Percentiles rank a stretch among this genome's conserved stretches.
Conservation (phyloP, 2,888 invertebrate species). For the Dryocosmus kuriphilus region DNA sequence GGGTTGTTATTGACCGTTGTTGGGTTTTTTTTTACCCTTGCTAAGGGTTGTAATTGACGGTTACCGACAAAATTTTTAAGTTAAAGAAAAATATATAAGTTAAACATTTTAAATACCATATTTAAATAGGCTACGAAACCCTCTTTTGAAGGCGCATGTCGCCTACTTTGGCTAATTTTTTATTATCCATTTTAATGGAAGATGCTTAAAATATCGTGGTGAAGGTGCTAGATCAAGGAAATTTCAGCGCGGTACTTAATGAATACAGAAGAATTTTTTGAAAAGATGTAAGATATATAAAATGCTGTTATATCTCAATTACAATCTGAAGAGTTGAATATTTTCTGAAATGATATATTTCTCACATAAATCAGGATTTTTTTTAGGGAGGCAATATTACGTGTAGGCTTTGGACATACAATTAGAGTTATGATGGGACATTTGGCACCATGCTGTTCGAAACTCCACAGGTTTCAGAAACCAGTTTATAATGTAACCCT, state of each 20-base stretch:
- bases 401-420: constrained; percentile 26
- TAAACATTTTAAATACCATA: too few species aligned
- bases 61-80: too few species aligned
- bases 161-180: too few species aligned
- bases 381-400: constrained; percentile 4
- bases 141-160: too few species aligned
- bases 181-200: too few species aligned
- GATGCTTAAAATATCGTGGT: background rate
- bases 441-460: constrained; percentile 26
- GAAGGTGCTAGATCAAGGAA: background rate
- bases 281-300: constrained; percentile 1
- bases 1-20: too few species aligned
- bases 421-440: constrained; percentile 34
- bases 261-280: constrained; percentile 2
- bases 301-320: constrained; percentile 11
- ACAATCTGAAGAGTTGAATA: constrained; percentile 31
- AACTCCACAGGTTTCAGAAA: constrained; percentile 29
- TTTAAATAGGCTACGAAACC: too few species aligned
- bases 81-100: too few species aligned
- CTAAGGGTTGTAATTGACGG: too few species aligned
- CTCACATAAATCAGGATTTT: constrained; percentile 31
- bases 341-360: constrained; percentile 14
- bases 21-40: too few species aligned
- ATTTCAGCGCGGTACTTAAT: background rate
- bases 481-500: constrained; percentile 34